Conservation (phyloP, 2,113 vertebrate genomes). For the Halcyon senegalensis region DNA sequence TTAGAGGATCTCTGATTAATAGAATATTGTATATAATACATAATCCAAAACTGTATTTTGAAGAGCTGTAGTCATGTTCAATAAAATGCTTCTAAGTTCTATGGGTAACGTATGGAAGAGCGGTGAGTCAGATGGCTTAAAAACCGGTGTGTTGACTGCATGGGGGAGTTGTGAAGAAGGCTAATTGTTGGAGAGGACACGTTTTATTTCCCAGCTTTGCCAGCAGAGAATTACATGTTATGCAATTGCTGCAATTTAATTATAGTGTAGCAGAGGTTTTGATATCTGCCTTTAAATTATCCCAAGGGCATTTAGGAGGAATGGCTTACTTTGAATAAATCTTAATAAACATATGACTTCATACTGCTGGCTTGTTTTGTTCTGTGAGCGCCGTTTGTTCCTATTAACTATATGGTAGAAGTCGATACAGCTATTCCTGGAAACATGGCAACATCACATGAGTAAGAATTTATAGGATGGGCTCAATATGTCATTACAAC, state of each 20-base stretch:
- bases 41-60: constrained; percentile 16
- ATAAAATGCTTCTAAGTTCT: constrained; percentile 1
- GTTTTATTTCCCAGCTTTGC: neutral
- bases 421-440: constrained; percentile 32
- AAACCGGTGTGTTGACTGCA: neutral
- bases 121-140: neutral
- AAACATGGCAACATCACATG: neutral
- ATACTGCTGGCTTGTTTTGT: neutral
- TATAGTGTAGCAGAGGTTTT: neutral
- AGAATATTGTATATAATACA: neutral
- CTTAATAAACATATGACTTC: constrained; percentile 33
- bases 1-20: constrained; percentile 33
- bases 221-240: constrained; percentile 2
- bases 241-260: constrained; percentile 21
- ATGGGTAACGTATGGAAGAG: constrained; percentile 11
- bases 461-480: constrained; percentile 38
- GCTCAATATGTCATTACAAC: constrained; percentile 65
- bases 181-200: neutral
- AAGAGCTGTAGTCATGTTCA: constrained; percentile 16
- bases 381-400: neutral
- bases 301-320: constrained; percentile 24
- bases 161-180: neutral
- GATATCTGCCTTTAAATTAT: constrained; percentile 55
- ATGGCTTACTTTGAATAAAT: constrained; percentile 65
- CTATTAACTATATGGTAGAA: neutral